These are phyloP conservation scores for Chlorocebus sabaeus DNA, from an alignment of 2,113 vertebrate species.

Conservation along the genomic window DNA sequence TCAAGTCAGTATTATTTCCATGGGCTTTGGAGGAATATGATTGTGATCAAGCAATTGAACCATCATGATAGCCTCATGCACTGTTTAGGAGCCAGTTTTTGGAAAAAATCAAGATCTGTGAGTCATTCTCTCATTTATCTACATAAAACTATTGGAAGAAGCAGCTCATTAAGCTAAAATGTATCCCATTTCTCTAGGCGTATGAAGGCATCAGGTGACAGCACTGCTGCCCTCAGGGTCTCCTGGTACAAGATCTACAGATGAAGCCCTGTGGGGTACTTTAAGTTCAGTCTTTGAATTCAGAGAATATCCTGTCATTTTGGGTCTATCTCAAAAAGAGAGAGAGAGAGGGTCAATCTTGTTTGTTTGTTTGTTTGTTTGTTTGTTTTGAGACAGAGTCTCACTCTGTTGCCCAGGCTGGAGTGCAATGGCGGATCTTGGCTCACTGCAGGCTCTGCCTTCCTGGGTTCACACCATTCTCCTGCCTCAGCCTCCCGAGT, in stretches of 20 bases:
- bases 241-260: neutral
- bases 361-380: too few relatives aligned
- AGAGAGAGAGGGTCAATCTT: neutral
- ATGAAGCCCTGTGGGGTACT: neutral
- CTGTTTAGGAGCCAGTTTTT: neutral
- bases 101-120: neutral
- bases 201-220: neutral
- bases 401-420: too few relatives aligned
- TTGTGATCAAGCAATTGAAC: neutral
- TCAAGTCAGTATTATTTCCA: rapidly evolving
- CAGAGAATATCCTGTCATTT: neutral
- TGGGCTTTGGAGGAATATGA: neutral
- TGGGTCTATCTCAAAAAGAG: neutral
- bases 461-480: too few relatives aligned
- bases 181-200: neutral
- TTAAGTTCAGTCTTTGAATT: neutral
- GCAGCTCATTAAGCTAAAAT: neutral
- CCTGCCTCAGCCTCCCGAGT: too few relatives aligned
- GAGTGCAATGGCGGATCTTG: too few relatives aligned
- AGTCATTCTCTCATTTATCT: neutral
- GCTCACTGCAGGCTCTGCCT: too few relatives aligned
- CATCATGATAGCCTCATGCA: too few relatives aligned
- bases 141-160: neutral
- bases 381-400: too few relatives aligned
- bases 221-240: neutral